These are phyloP conservation scores for Patella ulyssiponensis DNA, from an alignment of 2,888 invertebrate species.

Conservation along the genomic window DNA sequence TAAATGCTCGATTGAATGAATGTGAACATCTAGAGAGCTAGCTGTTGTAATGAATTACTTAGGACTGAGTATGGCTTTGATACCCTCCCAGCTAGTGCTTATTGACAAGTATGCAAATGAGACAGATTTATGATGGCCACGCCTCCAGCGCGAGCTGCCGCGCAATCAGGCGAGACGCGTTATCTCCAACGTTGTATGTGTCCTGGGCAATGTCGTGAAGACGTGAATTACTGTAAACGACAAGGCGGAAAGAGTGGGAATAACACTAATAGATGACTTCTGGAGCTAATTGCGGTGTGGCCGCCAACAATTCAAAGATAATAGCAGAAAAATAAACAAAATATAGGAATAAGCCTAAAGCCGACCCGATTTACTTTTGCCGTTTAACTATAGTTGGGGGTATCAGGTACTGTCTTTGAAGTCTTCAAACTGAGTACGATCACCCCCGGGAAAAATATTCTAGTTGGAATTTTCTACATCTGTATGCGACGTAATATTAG, in stretches of 20 bases:
- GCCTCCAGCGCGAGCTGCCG: conserved; percentile 16
- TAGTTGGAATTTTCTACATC: conserved; percentile 4
- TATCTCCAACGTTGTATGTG: background rate
- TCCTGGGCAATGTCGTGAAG: conserved; percentile 3
- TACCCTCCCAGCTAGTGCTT: background rate
- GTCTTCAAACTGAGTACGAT: background rate
- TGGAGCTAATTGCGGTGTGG: conserved; percentile 26
- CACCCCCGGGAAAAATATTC: conserved; percentile 5
- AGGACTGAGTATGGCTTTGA: background rate
- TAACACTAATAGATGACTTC: conserved; percentile 20
- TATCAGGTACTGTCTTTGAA: conserved; percentile 18
- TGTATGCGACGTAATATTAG: background rate
- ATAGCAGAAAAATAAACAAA: conserved; percentile 29
- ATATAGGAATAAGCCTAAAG: conserved; percentile 11
- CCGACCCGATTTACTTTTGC: conserved; percentile 8
- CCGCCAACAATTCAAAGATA: conserved; percentile 25
- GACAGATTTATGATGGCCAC: conserved; percentile 14
- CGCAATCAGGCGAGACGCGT: conserved; percentile 11
- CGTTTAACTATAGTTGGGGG: conserved; percentile 13
- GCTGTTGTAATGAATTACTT: background rate
- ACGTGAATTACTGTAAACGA: conserved; percentile 20
- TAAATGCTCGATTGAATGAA: background rate
- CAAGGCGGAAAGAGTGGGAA: conserved; percentile 14
- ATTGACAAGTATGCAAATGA: conserved; percentile 26
- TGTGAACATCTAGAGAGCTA: background rate